Base-by-base conservation (phyloP, 2,888 invertebrate species). In the Linyphia triangularis region DNA sequence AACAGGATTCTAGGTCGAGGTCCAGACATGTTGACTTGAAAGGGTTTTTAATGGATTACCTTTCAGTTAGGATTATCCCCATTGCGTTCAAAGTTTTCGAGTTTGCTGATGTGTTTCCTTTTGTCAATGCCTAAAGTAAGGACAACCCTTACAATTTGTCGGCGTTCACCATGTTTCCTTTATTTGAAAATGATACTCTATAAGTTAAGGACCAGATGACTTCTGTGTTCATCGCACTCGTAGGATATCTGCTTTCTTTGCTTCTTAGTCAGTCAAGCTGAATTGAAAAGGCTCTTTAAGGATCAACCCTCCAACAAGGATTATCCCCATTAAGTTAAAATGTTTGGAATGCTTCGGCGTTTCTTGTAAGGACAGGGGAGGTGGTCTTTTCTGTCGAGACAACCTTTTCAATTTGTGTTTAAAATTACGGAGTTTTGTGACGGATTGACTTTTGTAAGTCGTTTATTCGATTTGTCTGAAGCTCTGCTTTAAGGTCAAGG, bases 191-290 rank as follows among this genome's bases (percentile, higher is more conserved):
- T n/a, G n/a, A n/a, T n/a, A n/a, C n/a, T n/a, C n/a, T n/a, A n/a
- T n/a, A n/a, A n/a, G n/a, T n/a, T n/a, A n/a, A n/a, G n/a, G n/a
- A n/a, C n/a, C n/a, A n/a, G n/a, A n/a, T n/a, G n/a, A n/a, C n/a
- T n/a, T n/a, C n/a, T n/a, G n/a, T n/a, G n/a, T n/a, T n/a, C n/a
- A n/a, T n/a, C n/a, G n/a, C n/a, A n/a, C n/a, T n/a, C n/a, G n/a
- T n/a, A n/a, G n/a, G n/a, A n/a, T n/a, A 16, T 40, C 16, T 40
- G 37, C 22, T 70, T 13, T 2, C 7, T n/a, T 30, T 22, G 16
- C 30, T 22, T n/a, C 51, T 79, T 67, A 51, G 28, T 67, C 79
- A 79, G 30, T 79, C 24, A 24, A 19, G 79, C 65, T 26, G 65
- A 79, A 63, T 51, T 51, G 51, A 51, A 51, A 51, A n/a, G 51